Conservation (phyloP, 2,888 invertebrate genomes). For the Gryllus longicercus region DNA sequence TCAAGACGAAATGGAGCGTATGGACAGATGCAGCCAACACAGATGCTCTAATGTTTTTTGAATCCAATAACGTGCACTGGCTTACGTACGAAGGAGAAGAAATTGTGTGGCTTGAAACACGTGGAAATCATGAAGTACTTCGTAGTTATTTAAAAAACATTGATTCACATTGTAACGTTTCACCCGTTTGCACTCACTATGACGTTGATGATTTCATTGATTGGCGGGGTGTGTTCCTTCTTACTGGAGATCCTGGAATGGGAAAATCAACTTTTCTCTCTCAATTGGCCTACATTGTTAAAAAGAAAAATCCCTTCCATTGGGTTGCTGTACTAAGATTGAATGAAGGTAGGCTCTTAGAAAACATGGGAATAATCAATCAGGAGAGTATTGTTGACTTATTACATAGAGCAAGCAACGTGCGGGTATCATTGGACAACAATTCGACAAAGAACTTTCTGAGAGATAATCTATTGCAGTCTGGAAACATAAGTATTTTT, state of each 20-base stretch:
- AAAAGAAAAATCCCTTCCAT: background rate
- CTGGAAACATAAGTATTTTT: background rate
- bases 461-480: background rate
- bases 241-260: background rate
- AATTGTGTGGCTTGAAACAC: background rate
- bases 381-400: background rate
- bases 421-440: background rate
- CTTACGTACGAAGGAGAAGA: background rate
- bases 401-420: background rate
- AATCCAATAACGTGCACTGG: background rate
- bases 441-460: background rate
- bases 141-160: background rate
- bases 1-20: background rate
- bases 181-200: background rate
- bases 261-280: background rate
- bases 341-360: background rate
- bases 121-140: background rate
- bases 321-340: background rate
- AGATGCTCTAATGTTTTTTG: background rate
- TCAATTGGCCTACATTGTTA: background rate
- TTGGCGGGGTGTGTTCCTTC: background rate
- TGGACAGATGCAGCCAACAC: background rate
- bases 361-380: background rate
- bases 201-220: background rate
- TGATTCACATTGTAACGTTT: background rate